phyloP scores from a whole-genome alignment of 2,113 vertebrate genomes.

The Ptychochromis oligacanthus region DNA sequence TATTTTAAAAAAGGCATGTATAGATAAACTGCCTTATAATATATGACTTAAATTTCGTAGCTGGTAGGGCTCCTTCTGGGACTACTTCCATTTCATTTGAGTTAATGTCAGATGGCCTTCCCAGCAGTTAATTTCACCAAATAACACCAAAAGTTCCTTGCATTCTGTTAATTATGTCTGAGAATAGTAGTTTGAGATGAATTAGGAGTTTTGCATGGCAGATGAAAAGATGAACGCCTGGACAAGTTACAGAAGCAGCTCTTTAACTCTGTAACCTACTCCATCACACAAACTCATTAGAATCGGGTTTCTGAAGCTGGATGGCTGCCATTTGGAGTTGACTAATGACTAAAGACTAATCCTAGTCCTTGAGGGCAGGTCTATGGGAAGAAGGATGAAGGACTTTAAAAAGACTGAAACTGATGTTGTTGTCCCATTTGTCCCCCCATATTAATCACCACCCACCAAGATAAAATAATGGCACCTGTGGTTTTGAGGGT shows the following conservation, averaged over 20 bases:
- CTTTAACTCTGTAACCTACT: conserved; percentile 54
- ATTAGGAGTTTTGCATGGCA: conserved; percentile 17
- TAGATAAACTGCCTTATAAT: too few relatives aligned
- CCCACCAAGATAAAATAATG: not conserved
- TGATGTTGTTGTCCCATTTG: conserved; percentile 12
- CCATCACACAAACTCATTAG: conserved; percentile 59
- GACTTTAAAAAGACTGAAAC: conserved; percentile 12
- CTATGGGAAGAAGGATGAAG: conserved; percentile 9
- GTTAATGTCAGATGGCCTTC: conserved; percentile 6
- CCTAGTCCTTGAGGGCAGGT: conserved; percentile 52
- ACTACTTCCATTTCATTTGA: not conserved
- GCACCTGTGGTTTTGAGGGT: not conserved
- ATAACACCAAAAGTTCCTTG: conserved; percentile 2
- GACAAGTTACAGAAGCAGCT: conserved; percentile 37
- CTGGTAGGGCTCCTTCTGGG: not conserved
- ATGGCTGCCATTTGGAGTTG: conserved; percentile 24
- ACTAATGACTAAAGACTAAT: conserved; percentile 42
- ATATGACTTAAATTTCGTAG: not conserved
- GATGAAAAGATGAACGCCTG: conserved; percentile 57
- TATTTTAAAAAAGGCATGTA: not conserved
- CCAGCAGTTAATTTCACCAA: conserved; percentile 14
- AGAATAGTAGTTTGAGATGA: conserved; percentile 39
- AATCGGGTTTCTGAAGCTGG: conserved; percentile 23
- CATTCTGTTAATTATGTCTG: conserved; percentile 45
- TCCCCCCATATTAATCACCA: not conserved